Conservation (phyloP, 2,888 invertebrate species). For the Tachystola acroxantha region DNA sequence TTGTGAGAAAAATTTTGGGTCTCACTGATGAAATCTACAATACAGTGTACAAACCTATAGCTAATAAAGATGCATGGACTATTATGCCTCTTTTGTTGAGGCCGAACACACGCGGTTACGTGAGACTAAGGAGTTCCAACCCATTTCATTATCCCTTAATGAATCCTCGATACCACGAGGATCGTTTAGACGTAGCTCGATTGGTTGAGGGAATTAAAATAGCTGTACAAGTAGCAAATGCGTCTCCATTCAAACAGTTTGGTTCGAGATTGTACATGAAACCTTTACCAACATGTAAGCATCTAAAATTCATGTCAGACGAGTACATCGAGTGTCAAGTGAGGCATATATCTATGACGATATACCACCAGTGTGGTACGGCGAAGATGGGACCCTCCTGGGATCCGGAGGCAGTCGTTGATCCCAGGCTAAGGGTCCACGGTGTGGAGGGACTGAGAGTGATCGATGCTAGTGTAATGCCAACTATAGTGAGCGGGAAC, state of each 20-base stretch:
- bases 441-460: conserved; percentile 88
- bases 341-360: conserved; percentile 91
- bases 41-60: conserved; percentile 87
- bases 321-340: conserved; percentile 93
- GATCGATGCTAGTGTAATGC: conserved; percentile 93
- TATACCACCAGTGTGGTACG: conserved; percentile 93
- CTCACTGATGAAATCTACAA: conserved; percentile 89
- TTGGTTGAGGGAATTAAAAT: conserved; percentile 92
- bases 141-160: conserved; percentile 93
- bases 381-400: conserved; percentile 91
- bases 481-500: conserved; percentile 91
- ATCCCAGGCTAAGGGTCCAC: conserved; percentile 86
- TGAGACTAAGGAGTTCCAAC: conserved; percentile 86
- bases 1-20: conserved; percentile 87
- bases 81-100: conserved; percentile 90
- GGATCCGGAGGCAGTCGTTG: conserved; percentile 89
- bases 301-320: conserved; percentile 85
- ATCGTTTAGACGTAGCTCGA: conserved; percentile 86
- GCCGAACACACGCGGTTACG: conserved; percentile 88
- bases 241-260: conserved; percentile 88
- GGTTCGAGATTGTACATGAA: conserved; percentile 86
- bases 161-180: conserved; percentile 94
- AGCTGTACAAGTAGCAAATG: conserved; percentile 84
- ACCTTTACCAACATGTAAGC: conserved; percentile 88
- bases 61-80: conserved; percentile 88